Evolutionary conservation across 2,797 vertebrate genomes (phyloP), one percentile per base, ranked within the genome.

Genomic region (Podarcis lilfordi): DNA sequence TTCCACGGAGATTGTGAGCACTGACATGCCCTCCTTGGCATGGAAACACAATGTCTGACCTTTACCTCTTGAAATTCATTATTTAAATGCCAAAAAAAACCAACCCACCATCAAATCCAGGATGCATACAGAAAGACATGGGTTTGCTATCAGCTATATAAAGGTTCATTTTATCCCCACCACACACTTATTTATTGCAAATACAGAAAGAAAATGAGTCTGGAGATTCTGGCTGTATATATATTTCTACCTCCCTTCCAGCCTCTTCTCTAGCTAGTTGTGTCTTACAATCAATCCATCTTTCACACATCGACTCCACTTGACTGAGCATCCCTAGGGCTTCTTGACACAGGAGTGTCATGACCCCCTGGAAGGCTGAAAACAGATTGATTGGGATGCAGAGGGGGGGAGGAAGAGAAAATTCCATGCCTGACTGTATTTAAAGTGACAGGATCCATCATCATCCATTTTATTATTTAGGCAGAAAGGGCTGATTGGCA

Each of bases 1-100:
- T 90, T 89, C 89, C 45, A 23, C 66, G 80, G 59, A 90, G 92
- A 90, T 78, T 84, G 83, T 82, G 50, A 71, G 71, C 15, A 0
- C 50, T 27, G 1, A 5, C 80, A 5, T 40, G 0, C 0, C 0
- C 61, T 45, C 32, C 76, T 59, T 80, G 69, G 29, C n/a, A 0
- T 0, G 0, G 15, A 68, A 64, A 87, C 89, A 85, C 66, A 3
- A 82, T 43, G 29, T 10, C 75, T 92, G 91, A 92, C 92, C 91
- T 90, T n/a, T 5, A 0, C 76, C 89, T 90, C 89, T 61, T 80
- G 29, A 40, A 89, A 86, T 79, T 61, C 35, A 0, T 88, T 88
- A 88, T 87, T 90, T 45, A 37, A 87, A 23, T 83, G 84, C 15
- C n/a, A 10, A 9, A 15, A 64, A 59, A 27, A 37, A 74, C 19